Base-by-base conservation (phyloP, 1,140 invertebrate genomes). In the Mercenaria mercenaria region DNA sequence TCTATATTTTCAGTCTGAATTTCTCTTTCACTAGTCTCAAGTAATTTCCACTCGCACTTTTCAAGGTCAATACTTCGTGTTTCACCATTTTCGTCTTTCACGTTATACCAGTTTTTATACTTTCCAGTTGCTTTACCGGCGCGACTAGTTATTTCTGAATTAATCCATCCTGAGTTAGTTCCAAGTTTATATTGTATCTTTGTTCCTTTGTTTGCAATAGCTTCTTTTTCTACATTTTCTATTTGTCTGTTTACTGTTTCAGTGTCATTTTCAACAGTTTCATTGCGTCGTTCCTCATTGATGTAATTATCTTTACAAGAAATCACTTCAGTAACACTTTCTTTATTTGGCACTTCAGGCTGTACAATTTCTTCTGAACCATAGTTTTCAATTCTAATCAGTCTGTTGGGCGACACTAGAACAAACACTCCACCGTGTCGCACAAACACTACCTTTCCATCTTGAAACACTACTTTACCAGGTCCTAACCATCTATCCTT, bases 351-450 rank as follows among this genome's bases (percentile, higher is more conserved):
- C n/a, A n/a, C n/a, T n/a, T n/a, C n/a, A n/a, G n/a, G n/a, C n/a
- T n/a, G n/a, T n/a, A n/a, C n/a, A n/a, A n/a, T n/a, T n/a, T n/a
- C n/a, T n/a, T n/a, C n/a, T n/a, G n/a, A n/a, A n/a, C n/a, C n/a
- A n/a, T n/a, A n/a, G n/a, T n/a, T n/a, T n/a, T n/a, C n/a, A n/a
- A n/a, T n/a, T n/a, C n/a, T n/a, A n/a, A n/a, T n/a, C n/a, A n/a
- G n/a, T n/a, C n/a, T n/a, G n/a, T n/a, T n/a, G n/a, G n/a, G n/a
- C n/a, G n/a, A n/a, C n/a, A n/a, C n/a, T 81, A 61, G 3, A 3
- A 91, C 79, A 88, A 85, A 85, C 29, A 89, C 47, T 59, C 72
- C 67, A 37, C 89, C 91, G 84, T 91, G 89, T n/a, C 84, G 29
- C 32, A 90, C 90, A n/a, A n/a, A n/a, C n/a, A n/a, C n/a, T n/a